Conservation (phyloP, 2,113 vertebrate genomes). For the Condylura cristata region DNA sequence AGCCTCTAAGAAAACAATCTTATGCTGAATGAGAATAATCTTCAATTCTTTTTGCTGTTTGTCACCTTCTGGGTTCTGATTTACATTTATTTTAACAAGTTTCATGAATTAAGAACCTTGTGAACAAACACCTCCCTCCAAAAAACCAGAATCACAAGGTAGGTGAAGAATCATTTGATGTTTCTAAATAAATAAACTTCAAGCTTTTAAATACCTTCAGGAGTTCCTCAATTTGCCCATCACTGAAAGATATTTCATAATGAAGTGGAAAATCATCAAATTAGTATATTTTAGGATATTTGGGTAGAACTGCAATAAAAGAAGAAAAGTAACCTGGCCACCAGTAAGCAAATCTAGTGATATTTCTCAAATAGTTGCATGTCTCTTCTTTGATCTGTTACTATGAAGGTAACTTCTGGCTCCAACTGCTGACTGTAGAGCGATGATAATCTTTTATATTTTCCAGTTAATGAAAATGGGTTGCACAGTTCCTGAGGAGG, state of each 20-base stretch:
- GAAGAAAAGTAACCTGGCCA: neutral
- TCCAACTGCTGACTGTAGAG: neutral
- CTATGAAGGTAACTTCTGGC: neutral
- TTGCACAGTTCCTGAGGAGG: neutral
- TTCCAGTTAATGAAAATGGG: neutral
- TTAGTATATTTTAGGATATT: neutral
- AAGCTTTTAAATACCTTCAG: neutral
- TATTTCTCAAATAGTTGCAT: neutral
- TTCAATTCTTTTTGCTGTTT: neutral
- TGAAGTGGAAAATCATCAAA: slow-evolving; percentile 2
- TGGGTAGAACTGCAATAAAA: neutral
- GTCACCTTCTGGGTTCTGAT: slow-evolving; percentile 25
- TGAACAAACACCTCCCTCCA: neutral
- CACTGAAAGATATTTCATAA: neutral
- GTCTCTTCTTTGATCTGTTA: neutral
- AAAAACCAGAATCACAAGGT: neutral
- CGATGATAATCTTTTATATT: neutral
- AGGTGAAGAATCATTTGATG: neutral
- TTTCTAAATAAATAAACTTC: slow-evolving; percentile 14
- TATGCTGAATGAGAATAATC: neutral
- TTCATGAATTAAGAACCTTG: neutral
- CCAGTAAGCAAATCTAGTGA: neutral
- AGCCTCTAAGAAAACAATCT: slow-evolving; percentile 57
- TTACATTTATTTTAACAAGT: neutral
- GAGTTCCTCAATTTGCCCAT: neutral